phyloP scores from a whole-genome alignment of 1,140 invertebrate genomes.

The Drosophila sturtevanti region DNA sequence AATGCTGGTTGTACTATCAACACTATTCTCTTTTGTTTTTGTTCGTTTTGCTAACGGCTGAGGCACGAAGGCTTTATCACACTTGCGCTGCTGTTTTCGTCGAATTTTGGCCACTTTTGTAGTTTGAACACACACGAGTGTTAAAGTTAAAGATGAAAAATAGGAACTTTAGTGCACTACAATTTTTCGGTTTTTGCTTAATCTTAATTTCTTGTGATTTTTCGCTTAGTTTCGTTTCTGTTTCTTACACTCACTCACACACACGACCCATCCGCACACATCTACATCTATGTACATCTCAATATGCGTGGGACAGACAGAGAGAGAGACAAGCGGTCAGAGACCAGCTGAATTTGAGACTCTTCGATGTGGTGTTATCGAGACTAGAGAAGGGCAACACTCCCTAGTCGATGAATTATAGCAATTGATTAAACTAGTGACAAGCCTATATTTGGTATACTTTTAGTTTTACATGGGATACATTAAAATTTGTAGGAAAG shows the following conservation, averaged over 20 bases:
- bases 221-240: constrained; percentile 44
- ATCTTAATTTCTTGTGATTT: constrained; percentile 39
- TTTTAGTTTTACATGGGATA: not conserved
- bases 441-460: too few species aligned
- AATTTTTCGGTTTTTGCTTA: constrained; percentile 20
- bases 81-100: constrained; percentile 77
- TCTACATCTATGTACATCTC: constrained; percentile 2
- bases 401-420: too few species aligned
- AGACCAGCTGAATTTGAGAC: constrained; percentile 28
- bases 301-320: constrained; percentile 16
- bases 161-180: constrained; percentile 50
- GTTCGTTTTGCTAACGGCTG: constrained; percentile 64
- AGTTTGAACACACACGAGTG: constrained; percentile 38
- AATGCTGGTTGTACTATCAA: constrained; percentile 73
- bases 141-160: constrained; percentile 29
- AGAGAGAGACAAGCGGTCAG: not conserved
- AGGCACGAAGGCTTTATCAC: constrained; percentile 72
- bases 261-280: constrained; percentile 10
- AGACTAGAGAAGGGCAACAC: constrained; percentile 2
- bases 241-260: constrained; percentile 23
- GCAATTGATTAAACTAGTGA: not conserved
- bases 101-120: constrained; percentile 77
- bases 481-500: not conserved
- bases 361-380: constrained; percentile 13
- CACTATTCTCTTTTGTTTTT: constrained; percentile 78